Conservation (phyloP, 2,888 invertebrate species). For the Uloborus plumipes region DNA sequence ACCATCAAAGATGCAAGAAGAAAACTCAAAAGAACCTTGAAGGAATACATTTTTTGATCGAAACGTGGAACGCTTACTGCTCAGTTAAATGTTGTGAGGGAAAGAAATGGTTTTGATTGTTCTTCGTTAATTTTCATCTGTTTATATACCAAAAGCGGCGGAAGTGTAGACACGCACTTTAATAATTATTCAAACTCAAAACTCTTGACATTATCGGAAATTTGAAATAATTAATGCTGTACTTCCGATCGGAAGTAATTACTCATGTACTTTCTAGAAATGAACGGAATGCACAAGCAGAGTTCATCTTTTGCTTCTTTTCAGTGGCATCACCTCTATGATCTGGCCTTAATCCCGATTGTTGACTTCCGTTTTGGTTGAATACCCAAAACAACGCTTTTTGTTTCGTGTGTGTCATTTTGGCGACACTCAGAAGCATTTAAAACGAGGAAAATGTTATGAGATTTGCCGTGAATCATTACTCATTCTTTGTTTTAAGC, state of each 20-base stretch:
- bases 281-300: too few species aligned
- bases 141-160: constrained; percentile 10
- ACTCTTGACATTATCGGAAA: too few species aligned
- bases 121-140: not conserved
- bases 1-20: constrained; percentile 11
- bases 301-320: too few species aligned
- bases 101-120: not conserved
- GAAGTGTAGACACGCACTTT: not conserved
- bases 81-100: not conserved
- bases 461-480: too few species aligned
- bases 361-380: too few species aligned
- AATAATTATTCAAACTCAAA: not conserved
- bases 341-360: too few species aligned
- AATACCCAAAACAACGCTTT: too few species aligned
- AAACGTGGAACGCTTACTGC: not conserved
- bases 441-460: too few species aligned
- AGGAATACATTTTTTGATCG: constrained; percentile 12
- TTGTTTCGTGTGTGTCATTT: too few species aligned
- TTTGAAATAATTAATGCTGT: not conserved
- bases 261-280: not conserved
- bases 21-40: constrained; percentile 1
- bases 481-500: too few species aligned
- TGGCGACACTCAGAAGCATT: too few species aligned
- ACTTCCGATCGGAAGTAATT: constrained; percentile 36
- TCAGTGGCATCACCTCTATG: too few species aligned